Evolutionary conservation across 2,113 vertebrate genomes (phyloP), one percentile per base, ranked within the genome.

Genomic region (Eclectus roratus): DNA sequence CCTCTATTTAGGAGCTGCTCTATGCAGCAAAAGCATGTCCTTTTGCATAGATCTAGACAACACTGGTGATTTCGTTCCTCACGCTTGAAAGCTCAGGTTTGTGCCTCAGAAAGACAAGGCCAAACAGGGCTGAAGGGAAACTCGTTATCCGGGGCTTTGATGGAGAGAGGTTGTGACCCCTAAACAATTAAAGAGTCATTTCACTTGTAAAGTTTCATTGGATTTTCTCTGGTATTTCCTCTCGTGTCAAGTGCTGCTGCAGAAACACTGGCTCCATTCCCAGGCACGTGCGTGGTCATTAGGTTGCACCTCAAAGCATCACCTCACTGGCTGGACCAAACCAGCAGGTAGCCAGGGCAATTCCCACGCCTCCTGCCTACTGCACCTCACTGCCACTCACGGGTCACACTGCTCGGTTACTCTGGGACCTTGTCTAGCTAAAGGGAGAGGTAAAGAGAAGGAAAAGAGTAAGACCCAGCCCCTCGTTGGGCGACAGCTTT

Each of bases 311-410:
- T 65, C 39, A 43, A 53, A 68, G 53, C 61, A 64, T 43, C 20
- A 28, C 23, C 66, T 70, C 12, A 0, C 21, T 0, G 1, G 10
- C 63, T 7, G 16, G 50, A 53, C 27, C 1, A 0, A 39, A 8
- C 9, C 1, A 2, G 44, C 28, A 61, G 4, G 7, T 27, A 65
- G 17, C 19, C 1, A 0, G 64, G 69, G 24, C 53, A 50, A 31
- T 37, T 65, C 81, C 44, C 49, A 21, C 7, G 1, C 24, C 55
- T 79, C 65, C 64, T 47, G 10, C 1, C 10, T 9, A 27, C 10
- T 2, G 1, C 8, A 2, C 25, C 80, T 44, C 13, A 0, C 3
- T 1, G 33, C 18, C 46, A 10, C 41, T 43, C 11, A 0, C 10
- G 2, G 1, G 11, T 13, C 72, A 24, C 1, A 1, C 35, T 10